Base-by-base conservation (phyloP, 2,888 invertebrate species). In the Drosophila anceps region DNA sequence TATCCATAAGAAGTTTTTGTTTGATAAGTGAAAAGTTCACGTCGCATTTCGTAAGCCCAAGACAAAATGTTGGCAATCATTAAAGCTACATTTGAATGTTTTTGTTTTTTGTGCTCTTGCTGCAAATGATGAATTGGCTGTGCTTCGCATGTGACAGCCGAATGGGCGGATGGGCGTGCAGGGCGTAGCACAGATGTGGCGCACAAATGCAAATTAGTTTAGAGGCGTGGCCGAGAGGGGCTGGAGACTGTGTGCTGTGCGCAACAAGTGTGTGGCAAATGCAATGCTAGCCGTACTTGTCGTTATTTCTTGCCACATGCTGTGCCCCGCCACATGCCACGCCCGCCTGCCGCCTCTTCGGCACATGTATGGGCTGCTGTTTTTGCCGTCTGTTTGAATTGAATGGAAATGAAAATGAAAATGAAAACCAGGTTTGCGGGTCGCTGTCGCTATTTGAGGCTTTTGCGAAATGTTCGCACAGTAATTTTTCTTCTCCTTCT, bases 381-480 rank as follows among this genome's bases (percentile, higher is more conserved):
- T 51, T 69, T 74, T 60, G 63, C 31, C 50, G 59, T 39, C 41
- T 69, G 61, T 62, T 71, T 76, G 69, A 75, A 89, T 88, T 90
- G 88, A 82, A 88, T 90, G 83, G 85, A 88, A 88, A 73, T 69
- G 89, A 88, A 88, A 85, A 72, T 70, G 89, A 89, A 89, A 85
- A 73, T 71, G 90, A 89, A 89, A 85, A 85, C 90, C 83, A 90
- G 86, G 86, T 86, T 90, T 86, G 60, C 86, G 54, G 86, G 86
- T 83, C 86, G 86, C 46, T 29, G 54, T 51, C 76, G 68, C 63
- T 69, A n/a, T 33, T 85, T 82, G 48, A 43, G 61, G 64, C n/a
- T n/a, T 66, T 84, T 83, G 81, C 86, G 86, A 84, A 88, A 88
- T 68, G 41, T 67, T 81, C 55, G 57, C 51, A 71, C 80, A 78